Conservation (phyloP, 2,113 vertebrate genomes). For the Todiramphus chloris region DNA sequence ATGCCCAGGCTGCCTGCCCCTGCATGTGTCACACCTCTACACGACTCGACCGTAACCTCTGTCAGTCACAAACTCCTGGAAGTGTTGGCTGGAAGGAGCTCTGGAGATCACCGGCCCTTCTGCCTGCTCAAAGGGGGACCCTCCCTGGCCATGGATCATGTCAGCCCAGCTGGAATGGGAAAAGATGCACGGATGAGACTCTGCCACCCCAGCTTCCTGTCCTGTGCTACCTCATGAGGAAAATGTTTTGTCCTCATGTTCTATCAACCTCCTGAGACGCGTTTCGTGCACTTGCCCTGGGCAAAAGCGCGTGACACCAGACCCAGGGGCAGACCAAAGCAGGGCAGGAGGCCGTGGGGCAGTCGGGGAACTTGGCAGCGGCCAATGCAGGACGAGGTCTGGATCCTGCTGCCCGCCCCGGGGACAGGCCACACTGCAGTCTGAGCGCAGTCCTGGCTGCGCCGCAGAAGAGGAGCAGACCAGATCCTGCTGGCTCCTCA, state of each 20-base stretch:
- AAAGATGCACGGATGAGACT: not conserved
- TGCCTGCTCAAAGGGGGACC: not conserved
- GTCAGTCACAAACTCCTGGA: too few species aligned
- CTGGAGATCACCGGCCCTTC: not conserved
- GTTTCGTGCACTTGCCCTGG: not conserved
- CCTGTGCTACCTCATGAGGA: not conserved
- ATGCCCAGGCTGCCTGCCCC: not conserved
- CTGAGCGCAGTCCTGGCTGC: not conserved
- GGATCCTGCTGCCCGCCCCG: not conserved
- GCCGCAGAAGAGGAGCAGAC: not conserved
- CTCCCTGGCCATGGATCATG: not conserved
- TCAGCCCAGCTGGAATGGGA: not conserved
- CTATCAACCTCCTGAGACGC: not conserved
- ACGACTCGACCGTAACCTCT: not conserved
- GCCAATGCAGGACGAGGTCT: not conserved
- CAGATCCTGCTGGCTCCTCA: not conserved
- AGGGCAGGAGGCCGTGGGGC: not conserved
- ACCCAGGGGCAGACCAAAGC: not conserved
- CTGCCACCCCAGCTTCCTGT: fast-evolving
- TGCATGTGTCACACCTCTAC: fast-evolving
- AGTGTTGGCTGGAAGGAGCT: not conserved
- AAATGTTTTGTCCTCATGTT: fast-evolving
- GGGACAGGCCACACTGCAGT: not conserved
- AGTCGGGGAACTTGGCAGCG: not conserved
- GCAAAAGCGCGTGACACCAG: not conserved